These are phyloP conservation scores for Mola mola DNA, from an alignment of 2,113 vertebrate species.

Conservation along the genomic window DNA sequence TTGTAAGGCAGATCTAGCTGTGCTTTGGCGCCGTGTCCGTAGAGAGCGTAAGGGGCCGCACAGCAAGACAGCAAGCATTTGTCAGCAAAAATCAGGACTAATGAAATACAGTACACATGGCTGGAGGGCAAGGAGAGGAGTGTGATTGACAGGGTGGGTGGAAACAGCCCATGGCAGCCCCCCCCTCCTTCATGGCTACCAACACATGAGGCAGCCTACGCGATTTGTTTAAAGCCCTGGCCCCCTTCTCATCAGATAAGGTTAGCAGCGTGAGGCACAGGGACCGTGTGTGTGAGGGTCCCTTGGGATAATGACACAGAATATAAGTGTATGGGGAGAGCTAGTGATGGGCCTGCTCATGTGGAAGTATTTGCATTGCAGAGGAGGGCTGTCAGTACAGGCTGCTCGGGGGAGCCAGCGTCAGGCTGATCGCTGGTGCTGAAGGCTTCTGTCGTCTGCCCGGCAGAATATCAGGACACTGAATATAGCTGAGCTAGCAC, in stretches of 20 bases:
- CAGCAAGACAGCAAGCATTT: slow-evolving; percentile 70
- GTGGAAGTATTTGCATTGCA: slow-evolving; percentile 77
- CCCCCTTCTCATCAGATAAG: slow-evolving; percentile 47
- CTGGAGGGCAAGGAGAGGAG: slow-evolving; percentile 61
- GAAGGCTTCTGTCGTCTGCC: slow-evolving; percentile 65
- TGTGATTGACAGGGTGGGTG: slow-evolving; percentile 78
- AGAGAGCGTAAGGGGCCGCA: slow-evolving; percentile 59
- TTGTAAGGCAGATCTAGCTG: slow-evolving; percentile 77
- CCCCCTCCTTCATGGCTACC: slow-evolving; percentile 60
- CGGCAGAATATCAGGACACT: slow-evolving; percentile 36
- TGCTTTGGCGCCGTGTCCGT: slow-evolving; percentile 55
- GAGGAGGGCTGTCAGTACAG: slow-evolving; percentile 66
- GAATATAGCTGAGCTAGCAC: slow-evolving; percentile 57
- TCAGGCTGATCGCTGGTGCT: slow-evolving; percentile 57
- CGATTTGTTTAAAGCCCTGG: slow-evolving; percentile 56
- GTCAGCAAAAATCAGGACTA: slow-evolving; percentile 82
- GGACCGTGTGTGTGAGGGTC: slow-evolving; percentile 55
- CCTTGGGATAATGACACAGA: slow-evolving; percentile 71
- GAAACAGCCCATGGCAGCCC: slow-evolving; percentile 64
- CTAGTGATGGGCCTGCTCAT: slow-evolving; percentile 71
- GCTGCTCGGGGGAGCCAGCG: slow-evolving; percentile 59
- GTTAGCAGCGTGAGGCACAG: slow-evolving; percentile 55
- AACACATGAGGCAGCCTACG: slow-evolving; percentile 32
- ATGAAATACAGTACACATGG: slow-evolving; percentile 75
- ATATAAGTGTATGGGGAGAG: slow-evolving; percentile 61